Percentiles rank a stretch among this genome's conserved stretches.
These are phyloP conservation scores for Galemys pyrenaicus DNA, from an alignment of 2,113 vertebrate genomes.

Conservation along the genomic window DNA sequence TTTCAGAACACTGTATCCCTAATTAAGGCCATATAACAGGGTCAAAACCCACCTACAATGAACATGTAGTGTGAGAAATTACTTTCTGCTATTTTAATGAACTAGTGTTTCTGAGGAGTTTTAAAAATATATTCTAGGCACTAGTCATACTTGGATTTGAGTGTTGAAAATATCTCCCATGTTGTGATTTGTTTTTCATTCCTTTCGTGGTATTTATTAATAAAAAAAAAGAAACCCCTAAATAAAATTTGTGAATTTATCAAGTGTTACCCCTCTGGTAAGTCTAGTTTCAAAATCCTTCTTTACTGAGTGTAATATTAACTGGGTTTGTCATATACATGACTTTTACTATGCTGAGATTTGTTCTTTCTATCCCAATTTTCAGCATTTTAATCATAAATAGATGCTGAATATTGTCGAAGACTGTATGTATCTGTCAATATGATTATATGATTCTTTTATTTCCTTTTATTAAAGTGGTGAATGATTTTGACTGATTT, in stretches of 20 bases:
- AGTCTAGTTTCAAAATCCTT: neutral
- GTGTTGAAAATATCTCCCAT: neutral
- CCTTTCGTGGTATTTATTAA: neutral
- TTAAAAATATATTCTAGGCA: neutral
- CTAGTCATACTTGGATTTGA: neutral
- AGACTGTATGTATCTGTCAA: no score
- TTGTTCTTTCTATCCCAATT: no score
- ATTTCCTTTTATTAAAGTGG: no score
- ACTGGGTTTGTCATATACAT: no score
- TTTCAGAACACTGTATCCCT: neutral
- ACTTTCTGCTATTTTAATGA: neutral
- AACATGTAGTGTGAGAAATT: neutral
- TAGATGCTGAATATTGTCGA: no score
- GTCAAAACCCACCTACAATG: neutral
- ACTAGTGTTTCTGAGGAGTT: neutral
- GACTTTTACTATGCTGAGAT: no score
- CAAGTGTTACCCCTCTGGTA: neutral
- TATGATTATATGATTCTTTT: no score
- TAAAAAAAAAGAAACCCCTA: neutral
- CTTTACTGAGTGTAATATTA: no score
- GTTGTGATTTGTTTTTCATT: neutral
- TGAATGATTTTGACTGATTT: no score
- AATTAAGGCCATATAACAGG: neutral
- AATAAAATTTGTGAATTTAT: neutral
- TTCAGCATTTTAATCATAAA: no score